Conservation (phyloP, 2,888 invertebrate species). For the Trachelus stipa region DNA sequence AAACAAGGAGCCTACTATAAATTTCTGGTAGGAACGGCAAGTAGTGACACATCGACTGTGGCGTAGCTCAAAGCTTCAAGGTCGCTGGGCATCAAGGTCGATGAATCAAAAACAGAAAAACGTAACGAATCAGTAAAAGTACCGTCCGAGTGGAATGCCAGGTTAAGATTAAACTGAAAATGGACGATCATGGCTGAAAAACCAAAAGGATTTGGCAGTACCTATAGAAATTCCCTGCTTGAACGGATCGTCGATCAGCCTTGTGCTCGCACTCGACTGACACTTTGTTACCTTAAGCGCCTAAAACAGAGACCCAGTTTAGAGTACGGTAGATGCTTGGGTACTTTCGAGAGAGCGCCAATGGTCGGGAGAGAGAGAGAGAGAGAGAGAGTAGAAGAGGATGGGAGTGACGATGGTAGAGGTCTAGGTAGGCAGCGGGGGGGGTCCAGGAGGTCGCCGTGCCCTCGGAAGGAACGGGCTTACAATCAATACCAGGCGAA, state of each 20-base stretch:
- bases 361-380: neutral
- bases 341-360: no score
- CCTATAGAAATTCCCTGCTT: neutral
- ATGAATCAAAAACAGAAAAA: neutral
- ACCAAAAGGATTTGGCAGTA: neutral
- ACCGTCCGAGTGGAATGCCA: neutral
- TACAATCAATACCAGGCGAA: conserved; percentile 31
- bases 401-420: neutral
- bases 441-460: conserved; percentile 21
- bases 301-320: neutral
- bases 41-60: neutral
- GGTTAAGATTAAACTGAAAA: neutral
- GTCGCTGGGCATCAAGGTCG: neutral
- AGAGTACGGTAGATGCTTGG: no score
- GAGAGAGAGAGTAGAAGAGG: neutral
- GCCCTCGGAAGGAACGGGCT: conserved; percentile 30
- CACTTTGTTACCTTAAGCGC: neutral
- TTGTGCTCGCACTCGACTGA: no score
- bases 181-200: neutral
- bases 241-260: no score
- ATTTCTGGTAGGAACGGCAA: neutral
- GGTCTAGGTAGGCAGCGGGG: neutral
- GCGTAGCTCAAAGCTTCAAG: neutral
- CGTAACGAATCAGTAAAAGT: neutral
- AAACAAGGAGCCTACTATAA: neutral